These are phyloP conservation scores for Embiotoca jacksoni DNA, from an alignment of 2,113 vertebrate species.

Conservation along the genomic window DNA sequence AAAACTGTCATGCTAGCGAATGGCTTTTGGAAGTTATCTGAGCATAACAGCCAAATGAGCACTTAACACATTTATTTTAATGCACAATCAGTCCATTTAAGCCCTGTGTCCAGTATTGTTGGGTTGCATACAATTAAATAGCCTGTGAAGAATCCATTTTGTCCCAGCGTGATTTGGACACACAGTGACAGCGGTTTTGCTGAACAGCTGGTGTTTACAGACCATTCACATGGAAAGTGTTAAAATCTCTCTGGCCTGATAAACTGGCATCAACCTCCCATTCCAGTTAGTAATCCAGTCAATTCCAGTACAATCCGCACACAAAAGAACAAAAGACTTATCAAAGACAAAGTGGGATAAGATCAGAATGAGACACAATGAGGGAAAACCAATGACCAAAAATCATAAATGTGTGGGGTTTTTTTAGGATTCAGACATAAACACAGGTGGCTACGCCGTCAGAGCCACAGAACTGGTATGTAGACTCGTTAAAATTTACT, in stretches of 20 bases:
- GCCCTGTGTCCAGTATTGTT: constrained; percentile 42
- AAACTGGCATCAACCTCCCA: constrained; percentile 41
- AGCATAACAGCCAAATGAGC: constrained; percentile 51
- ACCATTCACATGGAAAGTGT: constrained; percentile 61
- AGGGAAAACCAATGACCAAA: background rate
- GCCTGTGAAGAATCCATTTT: constrained; percentile 69
- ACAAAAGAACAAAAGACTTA: constrained; percentile 27
- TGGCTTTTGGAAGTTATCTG: constrained; percentile 36
- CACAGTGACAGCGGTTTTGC: constrained; percentile 56
- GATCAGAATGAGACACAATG: constrained; percentile 1
- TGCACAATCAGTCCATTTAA: constrained; percentile 51
- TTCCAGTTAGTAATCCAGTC: constrained; percentile 22
- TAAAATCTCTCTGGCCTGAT: constrained; percentile 57
- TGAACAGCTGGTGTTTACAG: constrained; percentile 74
- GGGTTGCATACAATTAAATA: constrained; percentile 51
- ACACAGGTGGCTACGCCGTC: constrained; percentile 21
- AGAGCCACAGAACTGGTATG: constrained; percentile 17
- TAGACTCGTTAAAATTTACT: constrained; percentile 58
- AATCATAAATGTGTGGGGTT: background rate
- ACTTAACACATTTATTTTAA: constrained; percentile 67
- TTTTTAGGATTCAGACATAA: constrained; percentile 7
- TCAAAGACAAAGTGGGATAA: background rate
- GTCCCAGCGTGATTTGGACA: constrained; percentile 62
- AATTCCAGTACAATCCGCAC: constrained; percentile 20
- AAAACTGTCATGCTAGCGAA: constrained; percentile 11